Base-by-base conservation (phyloP, 2,888 invertebrate species). In the Atethmia centrago region DNA sequence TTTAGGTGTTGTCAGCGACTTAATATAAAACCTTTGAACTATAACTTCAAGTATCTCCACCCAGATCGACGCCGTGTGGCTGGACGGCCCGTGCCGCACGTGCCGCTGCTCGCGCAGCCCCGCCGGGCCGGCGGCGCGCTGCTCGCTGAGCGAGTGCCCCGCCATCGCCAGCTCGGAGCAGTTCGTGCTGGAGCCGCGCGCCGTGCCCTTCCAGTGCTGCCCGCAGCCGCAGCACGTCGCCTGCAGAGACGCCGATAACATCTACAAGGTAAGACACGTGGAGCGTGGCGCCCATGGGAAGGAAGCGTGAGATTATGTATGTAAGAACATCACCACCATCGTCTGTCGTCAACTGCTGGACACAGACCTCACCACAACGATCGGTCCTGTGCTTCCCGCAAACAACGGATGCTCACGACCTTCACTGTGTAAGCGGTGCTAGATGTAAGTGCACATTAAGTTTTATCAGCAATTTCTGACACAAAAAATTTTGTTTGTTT, bases 41-140 rank as follows among this genome's bases (percentile, higher is more conserved):
- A 5, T 49, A 14, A n/a, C 16, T 0, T 8, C 8, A 7, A n/a
- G 7, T 21, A 0, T 45, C 0, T 7, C 7, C 72, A 62, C 61
- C 0, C 84, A 97, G 97, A 78, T 95, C 59, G 97, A 97, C 19
- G 96, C 97, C 1, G 95, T 93, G 0, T 98, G 98, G 98, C 90
- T 95, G 77, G 98, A 98, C 90, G 98, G 98, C 0, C 97, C 97
- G 36, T 98, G 98, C 88, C 97, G 97, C 55, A 94, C 95, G 49
- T 98, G 98, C 85, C 93, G 93, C 61, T 98, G 98, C 90, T n/a
- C n/a, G n/a, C n/a, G n/a, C n/a, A n/a, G n/a, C n/a, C n/a, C 84
- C 0, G 74, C 66, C 1, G 90, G 89, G 3, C 72, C 90, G 0
- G n/a, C 77, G 0, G 91, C 91, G 0, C 91, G 90, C 61, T 98